Base-by-base conservation (phyloP, 2,113 vertebrate genomes). In the Apteryx mantelli region DNA sequence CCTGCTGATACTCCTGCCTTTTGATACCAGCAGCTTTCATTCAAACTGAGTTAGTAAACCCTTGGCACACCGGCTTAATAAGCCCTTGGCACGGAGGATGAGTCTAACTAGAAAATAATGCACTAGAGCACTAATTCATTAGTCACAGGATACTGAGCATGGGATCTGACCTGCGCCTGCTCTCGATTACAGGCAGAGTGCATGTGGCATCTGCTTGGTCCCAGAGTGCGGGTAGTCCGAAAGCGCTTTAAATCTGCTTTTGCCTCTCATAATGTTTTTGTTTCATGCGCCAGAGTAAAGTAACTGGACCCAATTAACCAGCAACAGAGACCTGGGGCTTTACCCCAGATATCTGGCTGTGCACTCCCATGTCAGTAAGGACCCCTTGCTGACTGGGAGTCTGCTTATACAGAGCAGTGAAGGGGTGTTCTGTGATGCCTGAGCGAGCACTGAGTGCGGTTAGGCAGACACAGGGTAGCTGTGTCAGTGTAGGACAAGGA, bases 41-140 rank as follows among this genome's bases (percentile, higher is more conserved):
- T 79, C 61, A 21, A 14, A 75, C 48, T 11, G 69, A 50, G 34
- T n/a, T 56, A 32, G 40, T 70, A 70, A 65, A 64, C 64, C 40
- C 66, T 64, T 48, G 46, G 42, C 87, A 56, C 10, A 7, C 11
- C 6, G 4, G 34, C 18, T 66, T 65, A 79, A 38, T 40, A 58
- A 95, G 34, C 20, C 18, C 22, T 68, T 46, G 8, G 61, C 44
- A 40, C 26, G 40, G 30, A 26, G 42, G 30, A 63, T 78, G 52
- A n/a, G 32, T 40, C 13, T 25, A 69, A 42, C 20, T 50, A 53
- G 60, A 69, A 63, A 63, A 63, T 38, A 63, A 64, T 8, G 19
- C 0, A 1, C 21, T 46, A 52, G 19, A 52, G 28, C 21, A 19
- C 36, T 52, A 1, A 0, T 24, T 30, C 34, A 6, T 84, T n/a